phyloP scores from a whole-genome alignment of 2,797 vertebrate species.

The Catostomus latipinnis region DNA sequence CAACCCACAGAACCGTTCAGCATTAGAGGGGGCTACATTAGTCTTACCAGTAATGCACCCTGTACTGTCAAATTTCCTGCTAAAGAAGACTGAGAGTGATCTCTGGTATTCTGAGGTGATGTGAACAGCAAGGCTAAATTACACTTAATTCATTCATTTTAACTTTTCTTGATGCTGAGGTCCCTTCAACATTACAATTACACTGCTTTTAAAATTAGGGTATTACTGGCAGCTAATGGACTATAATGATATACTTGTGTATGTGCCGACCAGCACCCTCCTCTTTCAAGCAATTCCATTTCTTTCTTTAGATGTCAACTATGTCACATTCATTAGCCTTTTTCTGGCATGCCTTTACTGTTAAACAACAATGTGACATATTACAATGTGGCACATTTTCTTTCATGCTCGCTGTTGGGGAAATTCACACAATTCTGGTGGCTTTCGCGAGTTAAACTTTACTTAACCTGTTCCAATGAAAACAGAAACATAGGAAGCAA shows the following conservation, averaged over 20 bases:
- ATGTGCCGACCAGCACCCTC: conserved; percentile 2
- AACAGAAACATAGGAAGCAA: too few species aligned
- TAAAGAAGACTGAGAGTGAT: not conserved
- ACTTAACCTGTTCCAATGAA: too few species aligned
- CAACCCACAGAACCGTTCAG: too few species aligned
- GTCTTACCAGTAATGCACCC: too few species aligned
- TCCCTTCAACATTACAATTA: conserved; percentile 51
- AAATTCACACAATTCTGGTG: not conserved
- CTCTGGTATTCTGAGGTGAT: conserved; percentile 34
- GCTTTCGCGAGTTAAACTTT: too few species aligned
- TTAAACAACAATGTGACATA: too few species aligned
- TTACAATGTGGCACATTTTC: not conserved
- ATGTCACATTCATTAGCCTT: conserved; percentile 14
- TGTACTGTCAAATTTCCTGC: too few species aligned
- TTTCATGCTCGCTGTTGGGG: not conserved
- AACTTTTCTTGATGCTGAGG: conserved; percentile 22
- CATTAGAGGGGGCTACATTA: not conserved
- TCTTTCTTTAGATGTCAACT: conserved; percentile 30
- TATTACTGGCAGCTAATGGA: conserved; percentile 39
- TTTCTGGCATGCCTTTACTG: not conserved
- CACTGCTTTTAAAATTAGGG: conserved; percentile 42
- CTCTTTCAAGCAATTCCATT: conserved; percentile 21
- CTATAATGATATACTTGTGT: conserved; percentile 34
- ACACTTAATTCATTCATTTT: conserved; percentile 53
- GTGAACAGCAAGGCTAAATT: conserved; percentile 51